Percentiles rank a stretch among this genome's conserved stretches.
Evolutionary conservation across 2,113 vertebrate species (phyloP).

Genomic region (Apodemus speciosus): DNA sequence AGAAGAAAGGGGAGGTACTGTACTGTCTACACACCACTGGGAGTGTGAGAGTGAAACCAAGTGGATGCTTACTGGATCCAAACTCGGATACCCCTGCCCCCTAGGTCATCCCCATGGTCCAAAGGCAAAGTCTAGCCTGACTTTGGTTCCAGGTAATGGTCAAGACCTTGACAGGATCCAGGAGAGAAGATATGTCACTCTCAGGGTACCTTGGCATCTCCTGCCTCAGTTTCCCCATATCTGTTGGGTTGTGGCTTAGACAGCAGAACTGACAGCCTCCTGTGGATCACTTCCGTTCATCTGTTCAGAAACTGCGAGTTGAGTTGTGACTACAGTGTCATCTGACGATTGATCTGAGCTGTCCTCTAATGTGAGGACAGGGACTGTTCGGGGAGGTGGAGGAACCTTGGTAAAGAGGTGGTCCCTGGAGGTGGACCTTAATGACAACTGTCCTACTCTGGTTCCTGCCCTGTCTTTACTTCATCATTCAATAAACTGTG

Average conservation of each 20-base stretch:
- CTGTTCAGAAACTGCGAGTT: accelerated
- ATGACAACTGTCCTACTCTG: not conserved
- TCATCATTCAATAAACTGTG: not conserved
- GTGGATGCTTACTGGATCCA: accelerated
- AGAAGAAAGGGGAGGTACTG: not conserved
- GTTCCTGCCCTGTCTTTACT: not conserved
- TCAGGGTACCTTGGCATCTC: not conserved
- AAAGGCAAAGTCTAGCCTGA: accelerated
- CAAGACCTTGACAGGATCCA: not conserved
- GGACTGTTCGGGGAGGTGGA: not conserved
- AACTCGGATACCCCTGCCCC: accelerated
- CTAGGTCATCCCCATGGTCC: not conserved
- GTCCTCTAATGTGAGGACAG: not conserved
- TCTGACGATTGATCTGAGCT: not conserved
- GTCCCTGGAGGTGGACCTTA: not conserved
- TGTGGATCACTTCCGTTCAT: not conserved
- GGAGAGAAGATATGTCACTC: not conserved
- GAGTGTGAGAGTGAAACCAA: not conserved
- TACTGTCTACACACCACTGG: accelerated
- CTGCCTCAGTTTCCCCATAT: not conserved
- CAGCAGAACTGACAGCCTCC: not conserved
- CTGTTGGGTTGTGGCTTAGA: not conserved
- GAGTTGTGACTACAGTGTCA: not conserved
- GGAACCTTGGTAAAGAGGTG: not conserved
- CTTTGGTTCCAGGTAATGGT: no score